A percentile compares a stretch with the other conserved stretches of the same genome.
Evolutionary conservation across 1,140 invertebrate species (phyloP).

Genomic region (Daktulosphaira vitifoliae): DNA sequence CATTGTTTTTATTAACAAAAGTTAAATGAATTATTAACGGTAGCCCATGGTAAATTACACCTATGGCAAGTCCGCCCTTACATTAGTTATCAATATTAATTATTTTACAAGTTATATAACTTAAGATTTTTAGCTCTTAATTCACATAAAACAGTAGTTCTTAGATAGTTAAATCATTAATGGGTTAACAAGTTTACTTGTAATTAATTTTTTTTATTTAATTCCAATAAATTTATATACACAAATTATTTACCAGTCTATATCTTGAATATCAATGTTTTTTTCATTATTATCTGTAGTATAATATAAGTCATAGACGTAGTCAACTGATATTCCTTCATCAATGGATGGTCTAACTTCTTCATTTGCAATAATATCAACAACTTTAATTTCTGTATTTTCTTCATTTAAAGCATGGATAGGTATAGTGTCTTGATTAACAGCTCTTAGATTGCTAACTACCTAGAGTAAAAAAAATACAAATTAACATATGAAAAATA

Average conservation of each 20-base stretch:
- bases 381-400: constrained; percentile 12
- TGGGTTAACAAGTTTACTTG: too few relatives aligned
- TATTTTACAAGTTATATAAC: too few relatives aligned
- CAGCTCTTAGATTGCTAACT: constrained; percentile 22
- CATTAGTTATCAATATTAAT: too few relatives aligned
- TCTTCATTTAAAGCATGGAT: not conserved
- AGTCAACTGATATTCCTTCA: constrained; percentile 29
- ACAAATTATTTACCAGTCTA: constrained; percentile 17
- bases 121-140: too few relatives aligned
- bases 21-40: too few relatives aligned
- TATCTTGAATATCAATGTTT: constrained; percentile 28
- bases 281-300: constrained; percentile 4
- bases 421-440: constrained; percentile 24
- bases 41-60: too few relatives aligned
- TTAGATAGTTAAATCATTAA: too few relatives aligned
- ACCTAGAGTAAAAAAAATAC: constrained; percentile 2
- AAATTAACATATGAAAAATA: not conserved
- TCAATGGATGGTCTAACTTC: not conserved
- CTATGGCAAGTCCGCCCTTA: too few relatives aligned
- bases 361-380: constrained; percentile 20
- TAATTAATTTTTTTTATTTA: too few relatives aligned
- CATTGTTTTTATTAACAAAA: too few relatives aligned
- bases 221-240: too few relatives aligned
- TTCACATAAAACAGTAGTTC: too few relatives aligned
- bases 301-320: constrained; percentile 23